phyloP scores from a whole-genome alignment of 2,888 invertebrate genomes.

The Drosophila leonis region DNA sequence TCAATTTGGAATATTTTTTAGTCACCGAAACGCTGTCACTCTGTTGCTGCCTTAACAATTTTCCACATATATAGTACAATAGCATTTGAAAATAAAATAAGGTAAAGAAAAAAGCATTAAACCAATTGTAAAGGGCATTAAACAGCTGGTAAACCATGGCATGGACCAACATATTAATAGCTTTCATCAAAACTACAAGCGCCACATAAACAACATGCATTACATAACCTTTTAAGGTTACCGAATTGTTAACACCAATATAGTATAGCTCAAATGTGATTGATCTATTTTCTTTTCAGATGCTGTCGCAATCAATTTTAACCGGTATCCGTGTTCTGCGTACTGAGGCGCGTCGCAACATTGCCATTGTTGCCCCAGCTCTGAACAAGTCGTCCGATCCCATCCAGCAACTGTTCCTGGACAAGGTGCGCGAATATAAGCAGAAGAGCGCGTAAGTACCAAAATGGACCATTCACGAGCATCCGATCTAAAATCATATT shows the following conservation, averaged over 20 bases:
- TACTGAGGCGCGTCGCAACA: constrained; percentile 88
- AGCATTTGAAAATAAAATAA: constrained; percentile 51
- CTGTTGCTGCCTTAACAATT: constrained; percentile 43
- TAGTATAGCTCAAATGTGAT: constrained; percentile 6
- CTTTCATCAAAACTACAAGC: neutral
- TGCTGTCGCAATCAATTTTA: constrained; percentile 87
- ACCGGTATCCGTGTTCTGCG: constrained; percentile 86
- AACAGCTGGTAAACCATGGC: neutral
- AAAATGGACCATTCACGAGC: neutral
- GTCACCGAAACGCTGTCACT: constrained; percentile 18
- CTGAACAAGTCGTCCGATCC: constrained; percentile 92
- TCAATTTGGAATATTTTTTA: constrained; percentile 16
- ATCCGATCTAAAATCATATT: neutral
- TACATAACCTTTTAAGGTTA: constrained; percentile 84
- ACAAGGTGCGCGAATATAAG: constrained; percentile 96
- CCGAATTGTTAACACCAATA: constrained; percentile 24
- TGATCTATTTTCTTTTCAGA: constrained; percentile 83
- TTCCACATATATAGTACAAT: constrained; percentile 40
- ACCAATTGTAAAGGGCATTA: neutral
- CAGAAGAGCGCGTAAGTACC: constrained; percentile 92
- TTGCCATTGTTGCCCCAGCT: constrained; percentile 90
- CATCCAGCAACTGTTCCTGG: constrained; percentile 96
- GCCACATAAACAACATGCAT: constrained; percentile 40
- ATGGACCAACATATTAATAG: neutral
- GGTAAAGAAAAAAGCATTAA: constrained; percentile 39